A percentile compares a stretch with the other conserved stretches of the same genome.
phyloP scores from a whole-genome alignment of 2,888 invertebrate species.

The Bugula neritina region DNA sequence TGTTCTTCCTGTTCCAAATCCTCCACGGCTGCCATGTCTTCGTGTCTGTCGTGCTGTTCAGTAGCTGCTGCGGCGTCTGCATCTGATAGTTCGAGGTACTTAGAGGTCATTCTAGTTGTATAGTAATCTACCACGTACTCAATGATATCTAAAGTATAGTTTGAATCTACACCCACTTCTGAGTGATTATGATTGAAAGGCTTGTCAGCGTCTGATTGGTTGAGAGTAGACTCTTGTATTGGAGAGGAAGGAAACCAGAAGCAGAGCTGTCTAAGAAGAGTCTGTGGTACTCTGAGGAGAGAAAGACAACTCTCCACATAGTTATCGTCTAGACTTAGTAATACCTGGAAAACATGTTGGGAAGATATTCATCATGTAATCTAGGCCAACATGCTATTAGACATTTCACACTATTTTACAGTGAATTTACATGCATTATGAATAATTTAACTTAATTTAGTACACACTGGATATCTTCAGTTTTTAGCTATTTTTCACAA shows the following conservation, averaged over 20 bases:
- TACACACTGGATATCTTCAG: too few relatives aligned
- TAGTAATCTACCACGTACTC: conserved; percentile 18
- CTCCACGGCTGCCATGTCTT: neutral
- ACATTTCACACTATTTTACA: too few relatives aligned
- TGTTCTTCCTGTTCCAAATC: neutral
- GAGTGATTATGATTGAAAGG: too few relatives aligned
- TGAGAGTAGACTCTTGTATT: neutral
- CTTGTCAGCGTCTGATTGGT: neutral
- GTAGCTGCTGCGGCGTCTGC: too few relatives aligned
- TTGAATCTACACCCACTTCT: neutral
- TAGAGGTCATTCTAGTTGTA: neutral
- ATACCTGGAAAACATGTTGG: neutral
- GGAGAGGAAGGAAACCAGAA: conserved; percentile 8
- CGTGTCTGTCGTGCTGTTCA: neutral
- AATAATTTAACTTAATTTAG: too few relatives aligned
- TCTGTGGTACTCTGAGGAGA: conserved; percentile 13
- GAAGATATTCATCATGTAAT: too few relatives aligned
- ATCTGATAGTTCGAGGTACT: neutral
- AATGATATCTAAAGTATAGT: neutral
- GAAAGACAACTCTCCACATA: neutral
- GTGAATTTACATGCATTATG: too few relatives aligned
- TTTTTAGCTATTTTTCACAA: too few relatives aligned
- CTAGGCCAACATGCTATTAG: too few relatives aligned
- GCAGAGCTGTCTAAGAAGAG: neutral
- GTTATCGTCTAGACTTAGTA: conserved; percentile 1